Base-by-base conservation (phyloP, 2,888 invertebrate species). In the Drosophila mettleri region DNA sequence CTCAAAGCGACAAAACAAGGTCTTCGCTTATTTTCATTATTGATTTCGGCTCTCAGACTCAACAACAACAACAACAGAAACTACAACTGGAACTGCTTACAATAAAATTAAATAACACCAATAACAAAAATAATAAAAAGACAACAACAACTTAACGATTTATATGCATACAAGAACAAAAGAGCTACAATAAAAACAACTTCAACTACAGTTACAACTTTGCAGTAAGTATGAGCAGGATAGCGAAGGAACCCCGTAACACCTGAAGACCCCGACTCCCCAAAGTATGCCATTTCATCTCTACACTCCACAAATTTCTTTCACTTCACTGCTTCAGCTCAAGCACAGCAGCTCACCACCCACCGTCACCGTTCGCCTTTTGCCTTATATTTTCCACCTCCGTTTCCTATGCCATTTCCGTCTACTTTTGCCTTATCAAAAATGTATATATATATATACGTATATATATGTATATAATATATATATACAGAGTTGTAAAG, bases 151-250 rank as follows among this genome's bases (percentile, higher is more conserved):
- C 60, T 52, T 67, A 39, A 61, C 62, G 62, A 62, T 61, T 62
- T 62, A 49, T 49, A 62, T 62, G 62, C 62, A 39, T 39, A 41
- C 39, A 63, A 61, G 36, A 48, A 39, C 62, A 51, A 46, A 29
- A 62, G 55, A 58, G 55, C 49, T 51, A 43, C 58, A 79, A 51
- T 51, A 76, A 51, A 54, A 58, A 57, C 57, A 67, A 46, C 22
- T 61, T 67, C 41, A 49, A 43, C 49, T 39, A 45, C 54, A 55
- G 36, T 41, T 34, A 54, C 60, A 64, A 54, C 66, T 74, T 85
- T 86, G 85, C 88, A 86, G 89, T 89, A 89, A 89, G 89, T 87
- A 89, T 71, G 51, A 71, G 66, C 58, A 59, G 62, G 51, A 43
- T 45, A 64, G 62, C 62, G 45, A 45, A 69, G 36, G 62, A 51